Conservation (phyloP, 2,888 invertebrate genomes). For the Ochlodes sylvanus region DNA sequence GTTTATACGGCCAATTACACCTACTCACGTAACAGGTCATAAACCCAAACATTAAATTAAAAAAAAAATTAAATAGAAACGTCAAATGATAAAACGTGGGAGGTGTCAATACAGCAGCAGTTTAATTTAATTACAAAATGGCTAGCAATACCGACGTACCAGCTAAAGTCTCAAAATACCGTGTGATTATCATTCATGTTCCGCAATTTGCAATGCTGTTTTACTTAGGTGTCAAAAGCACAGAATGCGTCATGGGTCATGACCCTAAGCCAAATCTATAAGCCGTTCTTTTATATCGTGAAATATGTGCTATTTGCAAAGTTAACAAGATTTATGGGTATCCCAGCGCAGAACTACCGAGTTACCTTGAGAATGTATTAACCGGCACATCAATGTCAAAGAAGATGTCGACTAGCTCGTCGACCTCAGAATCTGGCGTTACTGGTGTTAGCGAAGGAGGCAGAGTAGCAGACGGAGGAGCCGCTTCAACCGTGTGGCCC, state of each 20-base stretch:
- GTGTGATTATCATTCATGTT: conserved; percentile 8
- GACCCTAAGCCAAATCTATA: conserved; percentile 15
- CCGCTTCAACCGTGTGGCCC: conserved; percentile 68
- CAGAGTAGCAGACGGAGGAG: conserved; percentile 73
- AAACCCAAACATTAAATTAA: neutral
- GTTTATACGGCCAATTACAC: neutral
- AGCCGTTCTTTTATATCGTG: conserved; percentile 24
- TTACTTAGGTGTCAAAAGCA: conserved; percentile 1
- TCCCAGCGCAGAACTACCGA: conserved; percentile 29
- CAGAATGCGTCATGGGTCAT: conserved; percentile 1
- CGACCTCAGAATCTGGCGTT: conserved; percentile 77
- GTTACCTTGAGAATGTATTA: conserved; percentile 75
- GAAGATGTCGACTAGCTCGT: conserved; percentile 78
- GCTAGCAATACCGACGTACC: conserved; percentile 1
- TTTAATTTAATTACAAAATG: conserved; percentile 5
- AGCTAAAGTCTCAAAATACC: neutral
- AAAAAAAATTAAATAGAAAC: neutral
- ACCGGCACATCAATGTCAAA: conserved; percentile 81
- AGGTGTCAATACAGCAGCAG: neutral
- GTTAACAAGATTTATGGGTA: conserved; percentile 6
- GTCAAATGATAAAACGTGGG: neutral
- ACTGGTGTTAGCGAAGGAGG: conserved; percentile 79
- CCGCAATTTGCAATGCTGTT: conserved; percentile 5
- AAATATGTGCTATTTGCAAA: conserved; percentile 24
- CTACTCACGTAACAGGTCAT: neutral